A percentile compares a stretch with the other conserved stretches of the same genome.
Conservation (phyloP, 2,888 invertebrate species). For the Nyleta sp. region DNA sequence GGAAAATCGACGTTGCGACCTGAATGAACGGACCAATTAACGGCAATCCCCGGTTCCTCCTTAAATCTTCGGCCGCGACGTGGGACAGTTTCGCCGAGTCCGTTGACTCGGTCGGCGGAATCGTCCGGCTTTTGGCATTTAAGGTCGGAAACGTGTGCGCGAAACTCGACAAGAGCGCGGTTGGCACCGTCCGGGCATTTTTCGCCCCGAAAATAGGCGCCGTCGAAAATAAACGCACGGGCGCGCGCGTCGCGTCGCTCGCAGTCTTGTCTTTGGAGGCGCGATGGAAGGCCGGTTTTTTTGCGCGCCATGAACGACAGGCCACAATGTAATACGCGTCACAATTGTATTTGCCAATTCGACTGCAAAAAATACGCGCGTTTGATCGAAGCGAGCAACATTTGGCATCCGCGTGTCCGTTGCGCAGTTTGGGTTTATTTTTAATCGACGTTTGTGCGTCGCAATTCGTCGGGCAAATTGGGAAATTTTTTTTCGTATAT, state of each 20-base stretch:
- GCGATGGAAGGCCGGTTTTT: slow-evolving; percentile 55
- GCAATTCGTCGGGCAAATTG: neutral
- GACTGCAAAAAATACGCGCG: slow-evolving; percentile 15
- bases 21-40: neutral
- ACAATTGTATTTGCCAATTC: slow-evolving; percentile 23
- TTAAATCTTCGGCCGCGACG: too few species aligned
- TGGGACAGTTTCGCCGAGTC: too few species aligned
- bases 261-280: slow-evolving; percentile 55
- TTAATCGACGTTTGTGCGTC: slow-evolving; percentile 11
- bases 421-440: slow-evolving; percentile 41
- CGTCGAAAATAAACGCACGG: slow-evolving; percentile 69
- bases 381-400: slow-evolving; percentile 8
- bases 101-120: slow-evolving; percentile 48
- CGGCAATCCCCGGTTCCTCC: neutral
- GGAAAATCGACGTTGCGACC: too few species aligned
- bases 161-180: slow-evolving; percentile 64
- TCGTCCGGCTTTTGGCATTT: slow-evolving; percentile 59
- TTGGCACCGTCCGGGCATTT: slow-evolving; percentile 72
- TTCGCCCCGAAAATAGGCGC: slow-evolving; percentile 70
- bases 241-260: slow-evolving; percentile 38
- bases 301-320: slow-evolving; percentile 46
- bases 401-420: slow-evolving; percentile 25
- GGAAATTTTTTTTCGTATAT: neutral
- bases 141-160: slow-evolving; percentile 57
- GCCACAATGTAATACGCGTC: slow-evolving; percentile 44